A percentile compares a stretch with the other conserved stretches of the same genome.
Evolutionary conservation across 2,113 vertebrate genomes (phyloP).

Genomic region (Amphiprion ocellaris): DNA sequence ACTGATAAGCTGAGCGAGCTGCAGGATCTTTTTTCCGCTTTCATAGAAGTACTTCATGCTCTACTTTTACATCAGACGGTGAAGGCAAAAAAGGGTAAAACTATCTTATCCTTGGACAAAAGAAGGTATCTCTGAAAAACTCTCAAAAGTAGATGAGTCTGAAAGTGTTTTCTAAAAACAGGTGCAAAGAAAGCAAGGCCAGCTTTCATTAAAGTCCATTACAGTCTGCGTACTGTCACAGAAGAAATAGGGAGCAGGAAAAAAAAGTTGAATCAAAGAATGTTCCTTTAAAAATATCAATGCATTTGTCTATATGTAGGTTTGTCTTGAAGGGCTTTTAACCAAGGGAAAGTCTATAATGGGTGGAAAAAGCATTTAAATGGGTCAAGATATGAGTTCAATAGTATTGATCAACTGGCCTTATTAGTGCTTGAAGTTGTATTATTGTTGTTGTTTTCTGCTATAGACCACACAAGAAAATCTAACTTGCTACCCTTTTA

Average conservation of each 20-base stretch:
- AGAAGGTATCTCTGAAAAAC: no score
- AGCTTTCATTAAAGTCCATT: no score
- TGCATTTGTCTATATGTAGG: not conserved
- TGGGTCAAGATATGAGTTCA: not conserved
- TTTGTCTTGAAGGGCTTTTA: not conserved
- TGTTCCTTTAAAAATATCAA: not conserved
- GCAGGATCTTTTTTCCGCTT: not conserved
- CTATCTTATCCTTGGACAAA: not conserved
- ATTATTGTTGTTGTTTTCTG: not conserved
- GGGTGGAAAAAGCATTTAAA: not conserved
- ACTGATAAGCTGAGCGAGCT: not conserved
- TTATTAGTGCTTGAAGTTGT: not conserved
- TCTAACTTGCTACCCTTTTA: slow-evolving; percentile 2
- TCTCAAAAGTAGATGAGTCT: no score
- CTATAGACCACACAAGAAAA: not conserved
- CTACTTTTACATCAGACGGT: not conserved
- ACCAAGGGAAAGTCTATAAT: not conserved
- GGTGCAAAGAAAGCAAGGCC: no score
- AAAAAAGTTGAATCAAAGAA: not conserved
- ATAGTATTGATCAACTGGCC: slow-evolving; percentile 1
- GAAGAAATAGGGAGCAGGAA: not conserved
- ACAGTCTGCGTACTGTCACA: no score
- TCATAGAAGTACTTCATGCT: not conserved
- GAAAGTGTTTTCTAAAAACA: no score
- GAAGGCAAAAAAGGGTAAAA: not conserved